Conservation (phyloP, 2,113 vertebrate species). For the Xenus cinereus region DNA sequence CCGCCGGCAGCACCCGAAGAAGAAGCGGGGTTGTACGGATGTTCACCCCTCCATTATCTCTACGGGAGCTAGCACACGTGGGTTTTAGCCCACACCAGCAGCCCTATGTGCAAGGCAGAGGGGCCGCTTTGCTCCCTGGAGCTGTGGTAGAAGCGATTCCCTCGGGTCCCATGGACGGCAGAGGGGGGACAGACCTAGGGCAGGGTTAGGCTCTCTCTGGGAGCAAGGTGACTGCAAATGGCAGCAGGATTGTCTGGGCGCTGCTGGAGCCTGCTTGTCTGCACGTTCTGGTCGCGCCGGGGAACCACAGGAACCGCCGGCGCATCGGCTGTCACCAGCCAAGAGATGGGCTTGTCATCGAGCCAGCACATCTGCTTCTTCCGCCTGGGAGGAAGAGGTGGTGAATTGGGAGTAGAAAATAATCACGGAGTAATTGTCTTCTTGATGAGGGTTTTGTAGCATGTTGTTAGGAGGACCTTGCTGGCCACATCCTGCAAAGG, state of each 20-base stretch:
- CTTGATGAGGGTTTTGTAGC: neutral
- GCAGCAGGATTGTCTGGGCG: neutral
- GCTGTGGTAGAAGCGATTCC: accelerated
- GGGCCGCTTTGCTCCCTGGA: neutral
- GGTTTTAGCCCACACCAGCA: neutral
- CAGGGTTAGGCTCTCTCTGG: neutral
- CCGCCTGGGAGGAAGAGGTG: neutral
- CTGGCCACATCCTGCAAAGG: neutral
- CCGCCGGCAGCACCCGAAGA: accelerated
- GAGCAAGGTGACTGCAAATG: neutral
- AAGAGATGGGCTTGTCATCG: neutral
- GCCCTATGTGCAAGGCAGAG: neutral
- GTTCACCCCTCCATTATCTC: neutral
- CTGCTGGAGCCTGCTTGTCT: neutral
- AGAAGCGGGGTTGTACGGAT: neutral
- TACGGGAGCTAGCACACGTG: accelerated
- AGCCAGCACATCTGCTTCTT: neutral
- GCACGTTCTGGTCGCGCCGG: accelerated
- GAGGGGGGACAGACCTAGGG: neutral
- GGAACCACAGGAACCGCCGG: accelerated
- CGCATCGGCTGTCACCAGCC: accelerated
- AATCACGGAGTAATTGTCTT: neutral
- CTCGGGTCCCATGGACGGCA: accelerated
- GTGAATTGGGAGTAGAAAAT: neutral
- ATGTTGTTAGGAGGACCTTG: neutral